A percentile compares a stretch with the other conserved stretches of the same genome.
These are phyloP conservation scores for Chelonus formosanus DNA, from an alignment of 2,888 invertebrate species.

Conservation along the genomic window DNA sequence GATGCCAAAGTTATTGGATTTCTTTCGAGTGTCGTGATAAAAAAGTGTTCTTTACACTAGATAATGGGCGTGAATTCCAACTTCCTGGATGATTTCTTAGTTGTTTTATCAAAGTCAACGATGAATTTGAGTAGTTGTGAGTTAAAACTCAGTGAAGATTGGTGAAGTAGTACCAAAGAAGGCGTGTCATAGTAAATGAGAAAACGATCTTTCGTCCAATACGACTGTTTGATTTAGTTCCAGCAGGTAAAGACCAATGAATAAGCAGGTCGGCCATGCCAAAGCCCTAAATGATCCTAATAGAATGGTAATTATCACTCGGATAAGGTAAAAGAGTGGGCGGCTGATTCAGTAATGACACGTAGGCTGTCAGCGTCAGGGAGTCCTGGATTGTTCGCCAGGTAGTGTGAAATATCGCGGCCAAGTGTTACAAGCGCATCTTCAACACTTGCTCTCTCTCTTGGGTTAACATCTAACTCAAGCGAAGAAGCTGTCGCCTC, in stretches of 20 bases:
- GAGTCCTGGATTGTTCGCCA: slow-evolving; percentile 49
- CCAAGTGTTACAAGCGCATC: slow-evolving; percentile 62
- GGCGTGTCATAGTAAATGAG: slow-evolving; percentile 36
- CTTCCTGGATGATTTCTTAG: slow-evolving; percentile 8
- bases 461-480: slow-evolving; percentile 30
- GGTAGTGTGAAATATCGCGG: slow-evolving; percentile 66
- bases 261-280: slow-evolving; percentile 32
- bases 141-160: slow-evolving; percentile 25
- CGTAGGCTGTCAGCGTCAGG: slow-evolving; percentile 38
- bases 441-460: slow-evolving; percentile 23
- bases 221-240: slow-evolving; percentile 20
- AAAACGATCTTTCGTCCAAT: slow-evolving; percentile 38
- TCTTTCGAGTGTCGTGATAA: too few species aligned
- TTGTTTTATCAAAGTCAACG: background rate
- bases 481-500: slow-evolving; percentile 26
- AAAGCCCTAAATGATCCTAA: slow-evolving; percentile 40
- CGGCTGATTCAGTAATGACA: slow-evolving; percentile 35
- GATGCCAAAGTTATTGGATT: background rate
- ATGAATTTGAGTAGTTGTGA: background rate
- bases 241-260: slow-evolving; percentile 37
- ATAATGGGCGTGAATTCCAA: slow-evolving; percentile 1
- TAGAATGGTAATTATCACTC: slow-evolving; percentile 41
- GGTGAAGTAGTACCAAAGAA: slow-evolving; percentile 35
- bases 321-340: slow-evolving; percentile 24
- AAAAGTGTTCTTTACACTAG: too few species aligned